These are phyloP conservation scores for Pterostichus madidus DNA, from an alignment of 2,888 invertebrate species.

Conservation along the genomic window DNA sequence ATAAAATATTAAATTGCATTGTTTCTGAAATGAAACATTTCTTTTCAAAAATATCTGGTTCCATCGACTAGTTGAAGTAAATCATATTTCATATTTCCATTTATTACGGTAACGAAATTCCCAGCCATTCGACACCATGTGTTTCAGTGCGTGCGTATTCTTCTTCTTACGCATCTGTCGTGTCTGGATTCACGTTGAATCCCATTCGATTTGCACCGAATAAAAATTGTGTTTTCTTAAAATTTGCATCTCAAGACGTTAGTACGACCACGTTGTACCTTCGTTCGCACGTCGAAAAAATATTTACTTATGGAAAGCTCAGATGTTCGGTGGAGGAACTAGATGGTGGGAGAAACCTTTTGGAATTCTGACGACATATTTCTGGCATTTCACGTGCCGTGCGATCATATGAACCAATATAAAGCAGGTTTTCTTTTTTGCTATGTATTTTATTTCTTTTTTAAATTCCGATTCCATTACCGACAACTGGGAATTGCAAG, in stretches of 20 bases:
- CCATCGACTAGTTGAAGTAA: constrained; percentile 59
- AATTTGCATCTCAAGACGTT: constrained; percentile 66
- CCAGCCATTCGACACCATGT: constrained; percentile 16
- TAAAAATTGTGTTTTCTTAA: constrained; percentile 67
- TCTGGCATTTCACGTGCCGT: constrained; percentile 29
- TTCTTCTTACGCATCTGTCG: constrained; percentile 13
- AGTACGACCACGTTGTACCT: constrained; percentile 21
- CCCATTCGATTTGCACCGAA: constrained; percentile 66
- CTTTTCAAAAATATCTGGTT: constrained; percentile 48
- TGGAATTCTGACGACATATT: constrained; percentile 39
- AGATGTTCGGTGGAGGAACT: constrained; percentile 24
- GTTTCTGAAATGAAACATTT: constrained; percentile 5
- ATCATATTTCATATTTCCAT: constrained; percentile 64
- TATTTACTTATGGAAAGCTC: constrained; percentile 64
- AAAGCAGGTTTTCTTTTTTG: constrained; percentile 35
- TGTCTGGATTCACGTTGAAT: constrained; percentile 55
- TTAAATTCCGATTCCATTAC: constrained; percentile 42
- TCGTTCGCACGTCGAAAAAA: constrained; percentile 56
- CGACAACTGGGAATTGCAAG: constrained; percentile 23
- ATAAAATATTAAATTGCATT: constrained; percentile 31
- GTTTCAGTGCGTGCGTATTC: constrained; percentile 43
- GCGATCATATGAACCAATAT: constrained; percentile 46
- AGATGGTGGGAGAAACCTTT: background rate
- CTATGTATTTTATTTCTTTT: constrained; percentile 30
- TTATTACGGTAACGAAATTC: constrained; percentile 65